These are phyloP conservation scores for Polymixis flavicincta DNA, from an alignment of 2,888 invertebrate genomes.

Conservation along the genomic window DNA sequence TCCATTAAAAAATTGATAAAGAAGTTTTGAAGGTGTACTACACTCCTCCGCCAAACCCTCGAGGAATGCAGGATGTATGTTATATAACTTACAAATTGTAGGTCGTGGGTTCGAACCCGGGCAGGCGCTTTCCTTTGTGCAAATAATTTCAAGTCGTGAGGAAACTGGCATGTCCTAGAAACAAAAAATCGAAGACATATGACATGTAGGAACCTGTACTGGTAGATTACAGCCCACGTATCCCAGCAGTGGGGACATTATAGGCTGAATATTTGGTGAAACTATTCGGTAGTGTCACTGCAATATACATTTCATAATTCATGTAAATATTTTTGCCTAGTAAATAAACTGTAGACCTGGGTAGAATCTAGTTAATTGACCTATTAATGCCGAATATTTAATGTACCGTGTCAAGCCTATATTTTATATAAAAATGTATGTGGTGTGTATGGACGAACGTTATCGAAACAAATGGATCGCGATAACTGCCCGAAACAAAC, in stretches of 20 bases:
- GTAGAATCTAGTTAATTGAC: conserved; percentile 50
- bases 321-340: conserved; percentile 1
- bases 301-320: background rate
- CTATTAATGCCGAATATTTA: conserved; percentile 50
- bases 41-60: background rate
- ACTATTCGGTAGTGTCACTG: too few relatives aligned
- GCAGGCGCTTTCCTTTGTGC: too few relatives aligned
- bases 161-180: too few relatives aligned
- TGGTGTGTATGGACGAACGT: conserved; percentile 18
- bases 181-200: too few relatives aligned
- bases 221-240: too few relatives aligned
- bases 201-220: too few relatives aligned
- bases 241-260: too few relatives aligned
- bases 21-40: background rate
- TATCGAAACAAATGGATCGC: conserved; percentile 48
- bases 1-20: background rate
- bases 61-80: background rate
- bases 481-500: conserved; percentile 25
- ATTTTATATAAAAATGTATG: conserved; percentile 7
- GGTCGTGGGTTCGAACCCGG: too few relatives aligned
- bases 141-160: too few relatives aligned
- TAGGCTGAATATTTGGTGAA: too few relatives aligned
- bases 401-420: conserved; percentile 18
- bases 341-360: conserved; percentile 1
- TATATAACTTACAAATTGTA: too few relatives aligned